Evolutionary conservation across 2,797 vertebrate genomes (phyloP).

Genomic region (Enteromius anoplus): DNA sequence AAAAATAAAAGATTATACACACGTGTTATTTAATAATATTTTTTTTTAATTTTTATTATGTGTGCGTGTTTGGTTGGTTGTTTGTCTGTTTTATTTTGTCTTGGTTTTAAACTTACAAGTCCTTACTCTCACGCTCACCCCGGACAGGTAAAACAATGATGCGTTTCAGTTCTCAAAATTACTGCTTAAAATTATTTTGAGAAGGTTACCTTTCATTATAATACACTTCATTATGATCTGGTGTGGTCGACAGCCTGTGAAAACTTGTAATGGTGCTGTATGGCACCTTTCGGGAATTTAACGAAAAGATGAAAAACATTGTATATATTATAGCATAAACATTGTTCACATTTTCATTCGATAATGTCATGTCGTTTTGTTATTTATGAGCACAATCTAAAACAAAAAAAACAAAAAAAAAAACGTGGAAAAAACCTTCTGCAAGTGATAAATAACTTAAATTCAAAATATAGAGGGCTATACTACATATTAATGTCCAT

Average conservation of each 20-base stretch:
- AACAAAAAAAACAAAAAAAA: background rate
- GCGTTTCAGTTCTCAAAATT: background rate
- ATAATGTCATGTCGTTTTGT: background rate
- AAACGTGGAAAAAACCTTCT: background rate
- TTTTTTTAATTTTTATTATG: background rate
- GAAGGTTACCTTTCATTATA: background rate
- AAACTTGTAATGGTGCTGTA: background rate
- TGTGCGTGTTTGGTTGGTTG: background rate
- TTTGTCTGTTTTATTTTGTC: background rate
- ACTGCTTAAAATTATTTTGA: conserved; percentile 2
- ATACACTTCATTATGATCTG: background rate
- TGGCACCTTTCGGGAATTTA: background rate
- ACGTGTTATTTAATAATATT: background rate
- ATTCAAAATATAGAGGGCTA: background rate
- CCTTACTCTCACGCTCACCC: background rate
- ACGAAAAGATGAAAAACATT: background rate
- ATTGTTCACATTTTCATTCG: background rate
- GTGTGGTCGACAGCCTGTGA: background rate
- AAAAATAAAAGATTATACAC: background rate
- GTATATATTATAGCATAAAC: background rate
- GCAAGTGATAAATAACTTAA: background rate
- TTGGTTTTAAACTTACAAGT: background rate
- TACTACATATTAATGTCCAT: background rate
- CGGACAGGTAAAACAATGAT: background rate
- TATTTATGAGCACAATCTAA: background rate